A percentile compares a stretch with the other conserved stretches of the same genome.
These are phyloP conservation scores for Trachurus trachurus DNA, from an alignment of 2,797 vertebrate species.

Conservation along the genomic window DNA sequence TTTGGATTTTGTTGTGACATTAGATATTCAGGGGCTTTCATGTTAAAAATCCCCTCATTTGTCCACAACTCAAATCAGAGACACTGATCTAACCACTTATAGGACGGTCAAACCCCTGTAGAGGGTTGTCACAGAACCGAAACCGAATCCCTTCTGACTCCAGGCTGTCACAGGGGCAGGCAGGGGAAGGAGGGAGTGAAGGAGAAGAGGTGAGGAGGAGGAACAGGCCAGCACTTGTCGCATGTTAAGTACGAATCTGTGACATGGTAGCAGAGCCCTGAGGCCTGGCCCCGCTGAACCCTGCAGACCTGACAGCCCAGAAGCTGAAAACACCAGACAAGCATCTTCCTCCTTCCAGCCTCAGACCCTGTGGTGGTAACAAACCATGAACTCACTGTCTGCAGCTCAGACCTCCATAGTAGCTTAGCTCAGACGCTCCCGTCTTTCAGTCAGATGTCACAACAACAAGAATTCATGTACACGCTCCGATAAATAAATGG, in stretches of 20 bases:
- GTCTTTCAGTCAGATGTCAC: conserved; percentile 1
- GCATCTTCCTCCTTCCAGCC: conserved; percentile 24
- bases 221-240: conserved; percentile 39
- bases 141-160: conserved; percentile 28
- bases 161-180: conserved; percentile 30
- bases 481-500: not conserved
- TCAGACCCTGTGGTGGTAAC: not conserved
- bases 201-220: conserved; percentile 34
- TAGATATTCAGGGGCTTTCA: conserved; percentile 24
- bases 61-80: conserved; percentile 44
- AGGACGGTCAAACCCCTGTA: conserved; percentile 27
- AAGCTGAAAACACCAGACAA: conserved; percentile 42
- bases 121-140: conserved; percentile 47
- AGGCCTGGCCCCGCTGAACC: conserved; percentile 27
- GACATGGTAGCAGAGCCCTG: conserved; percentile 39
- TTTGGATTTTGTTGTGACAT: conserved; percentile 42
- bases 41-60: conserved; percentile 6
- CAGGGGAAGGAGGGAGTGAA: conserved; percentile 13
- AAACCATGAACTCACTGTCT: conserved; percentile 3
- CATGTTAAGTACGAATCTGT: conserved; percentile 57
- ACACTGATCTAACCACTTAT: conserved; percentile 27
- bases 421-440: not conserved
- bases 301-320: conserved; percentile 45
- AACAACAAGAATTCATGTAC: not conserved
- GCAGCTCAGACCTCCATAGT: not conserved